Base-by-base conservation (phyloP, 2,113 vertebrate genomes). In the Chamaea fasciata region DNA sequence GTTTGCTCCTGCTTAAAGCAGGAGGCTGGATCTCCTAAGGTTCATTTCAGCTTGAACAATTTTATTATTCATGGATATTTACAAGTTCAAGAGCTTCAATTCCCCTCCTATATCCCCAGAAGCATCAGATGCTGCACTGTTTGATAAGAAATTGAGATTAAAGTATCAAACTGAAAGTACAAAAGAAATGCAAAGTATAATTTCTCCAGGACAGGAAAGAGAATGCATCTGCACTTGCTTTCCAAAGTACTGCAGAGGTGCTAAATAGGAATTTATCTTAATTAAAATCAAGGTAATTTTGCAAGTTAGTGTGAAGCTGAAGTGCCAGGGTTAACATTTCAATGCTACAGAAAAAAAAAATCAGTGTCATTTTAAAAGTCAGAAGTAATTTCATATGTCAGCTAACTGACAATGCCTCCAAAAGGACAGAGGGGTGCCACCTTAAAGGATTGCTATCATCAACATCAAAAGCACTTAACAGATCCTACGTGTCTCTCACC, bases 281-380 rank as follows among this genome's bases (percentile, higher is more conserved):
- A 97, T 96, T 96, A 91, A 96, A 94, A 96, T 96, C 95, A 71
- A 94, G 93, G 47, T 94, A 82, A 84, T 93, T 96, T 85, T 70
- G 63, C 26, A 69, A 93, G 59, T 62, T 74, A 44, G 30, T 27
- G 74, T 16, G 56, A 83, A 91, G 47, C 24, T 73, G n/a, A 90
- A 94, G 52, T 67, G 71, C 59, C 71, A 94, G 64, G 63, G 75
- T 94, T 90, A 95, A 94, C 44, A 87, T 63, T 82, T 87, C 87
- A 76, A 55, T 28, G n/a, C 30, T 83, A 59, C 19, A 77, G 71
- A 49, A 49, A 80, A 83, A 90, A 91, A 73, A 47, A 65, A 55
- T 52, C 57, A 39, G 63, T 56, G 50, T 27, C 26, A 69, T 73
- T 87, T 95, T 80, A 55, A 50, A 95, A 87, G 46, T 35, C 53